Percentiles rank a stretch among this genome's conserved stretches.
These are phyloP conservation scores for Cephus runcator DNA, from an alignment of 2,888 invertebrate genomes.

Conservation along the genomic window DNA sequence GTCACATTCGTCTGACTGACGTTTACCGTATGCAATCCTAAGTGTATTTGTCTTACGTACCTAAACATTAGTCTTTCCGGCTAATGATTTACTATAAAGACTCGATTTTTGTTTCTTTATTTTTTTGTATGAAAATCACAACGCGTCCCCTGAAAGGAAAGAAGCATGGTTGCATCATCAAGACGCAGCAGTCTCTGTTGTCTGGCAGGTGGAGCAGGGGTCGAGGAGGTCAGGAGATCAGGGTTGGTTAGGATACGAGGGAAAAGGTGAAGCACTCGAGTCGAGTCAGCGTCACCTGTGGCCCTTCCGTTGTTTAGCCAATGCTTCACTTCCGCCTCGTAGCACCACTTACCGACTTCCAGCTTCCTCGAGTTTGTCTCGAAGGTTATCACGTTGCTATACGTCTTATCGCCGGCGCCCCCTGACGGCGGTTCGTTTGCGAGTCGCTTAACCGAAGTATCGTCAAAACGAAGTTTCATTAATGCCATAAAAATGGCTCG, in stretches of 20 bases:
- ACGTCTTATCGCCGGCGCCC: not conserved
- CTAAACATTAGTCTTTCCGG: too few relatives aligned
- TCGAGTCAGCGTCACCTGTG: slow-evolving; percentile 60
- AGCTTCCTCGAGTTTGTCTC: not conserved
- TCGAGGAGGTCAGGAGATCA: not conserved
- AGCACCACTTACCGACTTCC: slow-evolving; percentile 42
- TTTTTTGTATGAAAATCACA: not conserved
- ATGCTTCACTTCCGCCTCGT: slow-evolving; percentile 51
- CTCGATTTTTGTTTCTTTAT: not conserved
- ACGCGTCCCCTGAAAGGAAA: not conserved
- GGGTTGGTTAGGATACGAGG: not conserved
- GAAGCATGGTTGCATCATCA: not conserved
- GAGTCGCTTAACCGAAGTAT: not conserved
- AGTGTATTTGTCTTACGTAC: too few relatives aligned
- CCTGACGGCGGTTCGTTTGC: not conserved
- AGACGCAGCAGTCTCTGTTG: not conserved
- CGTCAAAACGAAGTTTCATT: not conserved
- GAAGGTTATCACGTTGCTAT: not conserved
- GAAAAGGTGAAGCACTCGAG: slow-evolving; percentile 20
- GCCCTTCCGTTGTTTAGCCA: slow-evolving; percentile 56
- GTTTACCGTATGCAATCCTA: too few relatives aligned
- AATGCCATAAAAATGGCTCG: not conserved
- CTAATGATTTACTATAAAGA: too few relatives aligned
- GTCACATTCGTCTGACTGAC: too few relatives aligned
- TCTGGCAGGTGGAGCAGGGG: not conserved